Percentiles rank a stretch among this genome's conserved stretches.
Evolutionary conservation across 1,140 invertebrate genomes (phyloP).

Genomic region (Oryctes rhinoceros): DNA sequence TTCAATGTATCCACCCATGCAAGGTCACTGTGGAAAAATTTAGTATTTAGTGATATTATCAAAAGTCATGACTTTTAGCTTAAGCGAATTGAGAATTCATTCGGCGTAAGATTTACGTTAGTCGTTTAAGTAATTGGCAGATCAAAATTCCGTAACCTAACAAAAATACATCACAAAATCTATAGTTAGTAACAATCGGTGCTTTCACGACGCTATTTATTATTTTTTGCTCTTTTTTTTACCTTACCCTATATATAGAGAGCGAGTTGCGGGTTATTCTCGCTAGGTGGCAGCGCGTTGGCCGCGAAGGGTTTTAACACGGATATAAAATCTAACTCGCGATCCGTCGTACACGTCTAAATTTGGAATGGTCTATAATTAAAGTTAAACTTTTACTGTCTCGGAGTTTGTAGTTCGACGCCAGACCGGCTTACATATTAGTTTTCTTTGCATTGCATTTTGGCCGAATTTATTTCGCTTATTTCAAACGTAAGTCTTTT

Average conservation of each 20-base stretch:
- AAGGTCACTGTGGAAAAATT: no score
- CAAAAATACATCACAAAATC: neutral
- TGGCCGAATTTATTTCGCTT: constrained; percentile 23
- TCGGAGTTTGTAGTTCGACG: constrained; percentile 27
- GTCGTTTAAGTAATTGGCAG: neutral
- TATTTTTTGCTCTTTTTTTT: constrained; percentile 4
- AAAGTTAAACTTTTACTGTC: constrained; percentile 44
- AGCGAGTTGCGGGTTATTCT: neutral
- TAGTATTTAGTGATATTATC: no score
- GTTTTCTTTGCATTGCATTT: constrained; percentile 39
- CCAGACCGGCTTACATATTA: constrained; percentile 38
- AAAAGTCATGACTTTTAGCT: no score
- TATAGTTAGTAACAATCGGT: constrained; percentile 1
- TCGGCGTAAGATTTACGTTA: neutral
- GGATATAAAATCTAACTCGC: constrained; percentile 34
- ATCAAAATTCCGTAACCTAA: neutral
- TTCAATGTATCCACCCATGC: no score
- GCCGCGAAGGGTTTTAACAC: neutral
- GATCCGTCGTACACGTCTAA: constrained; percentile 47
- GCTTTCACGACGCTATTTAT: neutral
- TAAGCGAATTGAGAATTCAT: no score
- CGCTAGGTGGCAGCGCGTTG: neutral
- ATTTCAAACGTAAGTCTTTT: constrained; percentile 16
- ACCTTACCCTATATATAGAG: neutral
- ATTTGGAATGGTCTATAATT: constrained; percentile 57